Conservation (phyloP, 2,888 invertebrate species). For the Orthosia incerta region DNA sequence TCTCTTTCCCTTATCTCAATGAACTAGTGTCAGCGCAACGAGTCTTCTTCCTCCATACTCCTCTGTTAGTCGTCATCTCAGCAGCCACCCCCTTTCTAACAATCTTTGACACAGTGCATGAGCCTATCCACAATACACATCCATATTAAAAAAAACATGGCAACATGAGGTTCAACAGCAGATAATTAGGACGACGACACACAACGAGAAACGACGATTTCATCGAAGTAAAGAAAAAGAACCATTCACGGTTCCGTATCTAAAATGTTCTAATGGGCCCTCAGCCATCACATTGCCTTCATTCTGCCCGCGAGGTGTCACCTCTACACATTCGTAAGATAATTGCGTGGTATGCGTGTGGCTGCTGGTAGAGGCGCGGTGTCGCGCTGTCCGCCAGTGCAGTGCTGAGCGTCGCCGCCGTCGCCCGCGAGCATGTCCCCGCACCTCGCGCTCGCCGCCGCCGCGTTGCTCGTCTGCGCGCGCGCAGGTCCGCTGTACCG, state of each 20-base stretch:
- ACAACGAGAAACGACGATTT: not conserved
- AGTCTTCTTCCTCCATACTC: too few species aligned
- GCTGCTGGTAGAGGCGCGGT: slow-evolving; percentile 53
- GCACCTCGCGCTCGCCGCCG: slow-evolving; percentile 71
- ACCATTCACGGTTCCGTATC: not conserved
- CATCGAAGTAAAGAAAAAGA: not conserved
- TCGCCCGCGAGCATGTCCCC: slow-evolving; percentile 68
- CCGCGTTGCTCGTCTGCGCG: slow-evolving; percentile 69
- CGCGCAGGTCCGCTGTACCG: slow-evolving; percentile 75
- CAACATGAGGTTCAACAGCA: too few species aligned
- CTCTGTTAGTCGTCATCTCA: too few species aligned
- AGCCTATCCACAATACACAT: too few species aligned
- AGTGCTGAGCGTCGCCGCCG: slow-evolving; percentile 65
- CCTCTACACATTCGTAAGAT: slow-evolving; percentile 43
- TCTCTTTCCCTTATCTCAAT: too few species aligned
- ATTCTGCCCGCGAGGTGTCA: slow-evolving; percentile 22
- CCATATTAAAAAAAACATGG: too few species aligned
- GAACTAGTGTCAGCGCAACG: too few species aligned
- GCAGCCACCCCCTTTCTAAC: too few species aligned
- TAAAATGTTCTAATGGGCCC: not conserved
- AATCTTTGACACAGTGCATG: too few species aligned
- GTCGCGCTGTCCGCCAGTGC: slow-evolving; percentile 68
- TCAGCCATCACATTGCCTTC: not conserved
- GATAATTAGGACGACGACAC: too few species aligned
- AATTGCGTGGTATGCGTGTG: slow-evolving; percentile 38